Conservation (phyloP, 2,797 vertebrate species). For the Meriones psammophilus region DNA sequence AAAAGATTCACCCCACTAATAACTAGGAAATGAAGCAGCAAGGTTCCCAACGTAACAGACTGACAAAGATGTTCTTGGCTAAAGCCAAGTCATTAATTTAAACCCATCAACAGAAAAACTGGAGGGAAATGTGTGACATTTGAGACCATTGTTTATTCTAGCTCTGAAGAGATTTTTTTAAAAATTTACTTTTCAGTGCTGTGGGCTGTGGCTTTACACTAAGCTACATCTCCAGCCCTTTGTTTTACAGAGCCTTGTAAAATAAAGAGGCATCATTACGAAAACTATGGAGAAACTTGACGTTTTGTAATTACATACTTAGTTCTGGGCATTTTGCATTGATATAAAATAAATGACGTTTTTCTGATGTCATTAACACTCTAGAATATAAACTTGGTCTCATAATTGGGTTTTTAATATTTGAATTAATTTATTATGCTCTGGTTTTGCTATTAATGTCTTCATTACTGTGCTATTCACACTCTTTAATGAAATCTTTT, state of each 20-base stretch:
- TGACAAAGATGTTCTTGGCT: neutral
- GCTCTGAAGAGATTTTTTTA: neutral
- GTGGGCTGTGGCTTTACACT: neutral
- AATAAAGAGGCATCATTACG: neutral
- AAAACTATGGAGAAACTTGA: conserved; percentile 26
- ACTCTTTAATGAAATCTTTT: neutral
- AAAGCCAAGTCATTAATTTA: neutral
- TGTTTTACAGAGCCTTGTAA: neutral
- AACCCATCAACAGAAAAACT: conserved; percentile 30
- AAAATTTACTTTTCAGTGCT: neutral
- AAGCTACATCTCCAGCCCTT: neutral
- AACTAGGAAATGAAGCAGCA: neutral
- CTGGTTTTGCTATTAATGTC: neutral
- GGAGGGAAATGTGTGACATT: neutral
- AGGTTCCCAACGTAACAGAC: neutral
- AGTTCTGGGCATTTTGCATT: neutral
- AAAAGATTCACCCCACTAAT: neutral
- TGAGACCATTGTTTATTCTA: conserved; percentile 27
- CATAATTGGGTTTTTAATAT: neutral
- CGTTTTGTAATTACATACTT: neutral
- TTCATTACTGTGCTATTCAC: neutral
- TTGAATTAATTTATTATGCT: neutral
- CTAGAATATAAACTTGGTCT: neutral
- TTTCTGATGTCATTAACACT: conserved; percentile 8
- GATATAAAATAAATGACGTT: neutral